Evolutionary conservation across 2,888 invertebrate species (phyloP).

Genomic region (Pammene fasciana): DNA sequence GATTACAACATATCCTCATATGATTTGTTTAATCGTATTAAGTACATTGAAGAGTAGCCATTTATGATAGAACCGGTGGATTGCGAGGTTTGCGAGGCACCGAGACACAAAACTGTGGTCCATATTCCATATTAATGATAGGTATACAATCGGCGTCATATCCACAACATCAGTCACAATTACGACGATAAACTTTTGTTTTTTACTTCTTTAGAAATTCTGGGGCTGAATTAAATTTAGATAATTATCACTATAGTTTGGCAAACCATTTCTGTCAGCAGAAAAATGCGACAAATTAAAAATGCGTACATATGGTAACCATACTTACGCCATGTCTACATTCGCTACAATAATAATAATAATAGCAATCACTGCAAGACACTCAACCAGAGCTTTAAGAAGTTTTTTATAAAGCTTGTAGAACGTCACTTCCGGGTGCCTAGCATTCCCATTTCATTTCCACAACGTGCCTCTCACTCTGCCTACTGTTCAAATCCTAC

Average conservation of each 20-base stretch:
- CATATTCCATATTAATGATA: conserved; percentile 28
- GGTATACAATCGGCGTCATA: conserved; percentile 26
- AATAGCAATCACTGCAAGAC: too few relatives aligned
- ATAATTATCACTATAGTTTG: not conserved
- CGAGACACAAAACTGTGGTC: too few relatives aligned
- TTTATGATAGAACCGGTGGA: not conserved
- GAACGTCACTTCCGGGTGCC: too few relatives aligned
- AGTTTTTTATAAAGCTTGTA: too few relatives aligned
- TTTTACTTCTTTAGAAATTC: conserved; percentile 15
- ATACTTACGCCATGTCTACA: not conserved
- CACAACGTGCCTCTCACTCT: not conserved
- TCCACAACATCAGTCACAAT: conserved; percentile 33
- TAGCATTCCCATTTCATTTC: not conserved
- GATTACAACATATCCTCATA: not conserved
- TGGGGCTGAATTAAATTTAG: not conserved
- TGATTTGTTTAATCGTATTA: conserved; percentile 1
- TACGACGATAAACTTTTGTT: conserved; percentile 18
- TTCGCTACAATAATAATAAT: not conserved
- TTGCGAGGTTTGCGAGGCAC: too few relatives aligned
- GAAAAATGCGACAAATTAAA: too few relatives aligned
- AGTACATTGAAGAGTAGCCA: not conserved
- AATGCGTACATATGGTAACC: too few relatives aligned
- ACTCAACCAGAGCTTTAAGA: too few relatives aligned
- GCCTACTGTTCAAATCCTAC: not conserved
- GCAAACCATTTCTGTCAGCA: too few relatives aligned